Conservation (phyloP, 2,113 vertebrate species). For the Bothrops jararaca region DNA sequence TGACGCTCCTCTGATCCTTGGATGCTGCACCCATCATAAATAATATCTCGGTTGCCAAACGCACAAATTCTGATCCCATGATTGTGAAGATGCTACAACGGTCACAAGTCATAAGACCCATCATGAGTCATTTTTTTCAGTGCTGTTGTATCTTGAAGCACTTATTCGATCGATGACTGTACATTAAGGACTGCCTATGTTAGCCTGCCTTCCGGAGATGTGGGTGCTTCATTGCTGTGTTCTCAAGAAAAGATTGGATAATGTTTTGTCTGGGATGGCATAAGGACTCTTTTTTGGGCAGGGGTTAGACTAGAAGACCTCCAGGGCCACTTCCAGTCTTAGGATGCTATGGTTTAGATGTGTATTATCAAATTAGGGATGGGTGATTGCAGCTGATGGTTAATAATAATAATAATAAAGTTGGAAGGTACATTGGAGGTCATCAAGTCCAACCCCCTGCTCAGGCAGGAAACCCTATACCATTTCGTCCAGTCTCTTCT, state of each 20-base stretch:
- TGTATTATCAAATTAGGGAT: background rate
- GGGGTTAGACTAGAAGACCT: background rate
- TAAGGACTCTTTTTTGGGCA: background rate
- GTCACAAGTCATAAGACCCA: background rate
- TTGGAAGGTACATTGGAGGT: no score
- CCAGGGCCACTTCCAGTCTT: background rate
- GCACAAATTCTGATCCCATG: background rate
- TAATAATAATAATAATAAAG: background rate
- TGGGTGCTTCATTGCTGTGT: background rate
- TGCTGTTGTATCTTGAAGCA: background rate
- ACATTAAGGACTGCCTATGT: background rate
- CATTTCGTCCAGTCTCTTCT: no score
- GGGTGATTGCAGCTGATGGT: background rate
- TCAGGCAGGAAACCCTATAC: no score
- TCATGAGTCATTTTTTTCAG: background rate
- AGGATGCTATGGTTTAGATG: background rate
- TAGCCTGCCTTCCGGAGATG: background rate
- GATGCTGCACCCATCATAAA: background rate
- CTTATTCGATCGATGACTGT: background rate
- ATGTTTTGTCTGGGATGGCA: background rate
- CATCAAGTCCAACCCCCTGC: no score
- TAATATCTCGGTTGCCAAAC: background rate
- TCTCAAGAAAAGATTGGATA: background rate
- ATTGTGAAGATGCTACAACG: background rate
- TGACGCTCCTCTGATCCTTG: background rate